These are phyloP conservation scores for Eledone cirrhosa DNA, from an alignment of 2,888 invertebrate species.

Conservation along the genomic window DNA sequence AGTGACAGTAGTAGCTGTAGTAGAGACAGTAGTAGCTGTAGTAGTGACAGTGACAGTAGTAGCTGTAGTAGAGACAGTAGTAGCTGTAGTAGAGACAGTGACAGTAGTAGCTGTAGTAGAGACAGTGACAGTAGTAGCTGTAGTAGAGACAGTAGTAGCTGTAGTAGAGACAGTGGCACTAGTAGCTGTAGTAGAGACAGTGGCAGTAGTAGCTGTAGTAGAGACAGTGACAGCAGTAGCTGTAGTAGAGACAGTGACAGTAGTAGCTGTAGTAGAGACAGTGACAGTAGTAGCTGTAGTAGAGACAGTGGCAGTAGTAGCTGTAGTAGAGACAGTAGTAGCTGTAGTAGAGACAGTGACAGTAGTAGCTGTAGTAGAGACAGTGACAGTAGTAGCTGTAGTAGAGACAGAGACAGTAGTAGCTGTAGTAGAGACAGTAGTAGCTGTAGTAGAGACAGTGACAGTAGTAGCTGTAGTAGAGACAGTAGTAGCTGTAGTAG, in stretches of 20 bases:
- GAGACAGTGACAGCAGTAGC: background rate
- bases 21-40: constrained; percentile 11
- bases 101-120: background rate
- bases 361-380: too few species aligned
- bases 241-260: background rate
- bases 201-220: background rate
- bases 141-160: background rate
- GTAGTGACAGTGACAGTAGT: too few species aligned
- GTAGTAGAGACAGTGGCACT: too few species aligned
- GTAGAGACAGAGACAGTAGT: background rate
- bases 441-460: background rate
- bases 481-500: background rate
- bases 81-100: background rate
- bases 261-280: constrained; percentile 12
- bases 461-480: background rate
- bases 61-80: background rate
- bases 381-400: background rate
- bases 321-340: background rate
- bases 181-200: too few species aligned
- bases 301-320: too few species aligned
- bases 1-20: constrained; percentile 16
- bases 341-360: background rate
- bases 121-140: background rate
- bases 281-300: too few species aligned
- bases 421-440: background rate